Conservation (phyloP, 2,888 invertebrate species). For the Gymnoscelis rufifasciata region DNA sequence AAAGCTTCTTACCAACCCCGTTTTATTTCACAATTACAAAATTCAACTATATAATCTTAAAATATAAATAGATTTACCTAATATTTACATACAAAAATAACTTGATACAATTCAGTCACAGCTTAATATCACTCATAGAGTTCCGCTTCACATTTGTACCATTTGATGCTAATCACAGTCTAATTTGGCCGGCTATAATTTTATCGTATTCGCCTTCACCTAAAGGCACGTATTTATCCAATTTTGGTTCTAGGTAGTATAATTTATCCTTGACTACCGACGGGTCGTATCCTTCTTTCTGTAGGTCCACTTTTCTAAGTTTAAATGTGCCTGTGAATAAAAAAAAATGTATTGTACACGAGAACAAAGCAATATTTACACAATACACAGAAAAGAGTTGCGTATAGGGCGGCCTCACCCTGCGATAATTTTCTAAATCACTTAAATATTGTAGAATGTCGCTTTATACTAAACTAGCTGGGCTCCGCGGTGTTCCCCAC, state of each 20-base stretch:
- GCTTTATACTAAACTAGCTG: too few species aligned
- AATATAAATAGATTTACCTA: conserved; percentile 2
- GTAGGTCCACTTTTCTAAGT: conserved; percentile 94
- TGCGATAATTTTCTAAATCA: too few species aligned
- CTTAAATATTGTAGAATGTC: too few species aligned
- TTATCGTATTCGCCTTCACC: conserved; percentile 85
- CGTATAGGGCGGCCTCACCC: too few species aligned
- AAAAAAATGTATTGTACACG: conserved; percentile 10
- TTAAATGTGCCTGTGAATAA: conserved; percentile 93
- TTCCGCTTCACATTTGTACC: not conserved
- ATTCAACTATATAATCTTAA: not conserved
- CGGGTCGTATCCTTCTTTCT: conserved; percentile 93
- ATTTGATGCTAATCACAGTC: conserved; percentile 82
- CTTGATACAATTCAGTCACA: conserved; percentile 14
- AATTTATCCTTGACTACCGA: conserved; percentile 84
- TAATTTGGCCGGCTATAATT: conserved; percentile 86
- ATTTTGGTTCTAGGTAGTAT: conserved; percentile 85
- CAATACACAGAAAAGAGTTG: too few species aligned
- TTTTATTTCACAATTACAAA: not conserved
- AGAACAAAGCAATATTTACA: too few species aligned
- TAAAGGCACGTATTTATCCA: conserved; percentile 84
- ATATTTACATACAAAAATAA: conserved; percentile 13
- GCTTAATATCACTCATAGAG: conserved; percentile 16
- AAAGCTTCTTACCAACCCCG: conserved; percentile 2
- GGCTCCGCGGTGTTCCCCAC: too few species aligned